Base-by-base conservation (phyloP, 37 sponge, comb jelly and placozoan species). In the Amphimedon queenslandica region DNA sequence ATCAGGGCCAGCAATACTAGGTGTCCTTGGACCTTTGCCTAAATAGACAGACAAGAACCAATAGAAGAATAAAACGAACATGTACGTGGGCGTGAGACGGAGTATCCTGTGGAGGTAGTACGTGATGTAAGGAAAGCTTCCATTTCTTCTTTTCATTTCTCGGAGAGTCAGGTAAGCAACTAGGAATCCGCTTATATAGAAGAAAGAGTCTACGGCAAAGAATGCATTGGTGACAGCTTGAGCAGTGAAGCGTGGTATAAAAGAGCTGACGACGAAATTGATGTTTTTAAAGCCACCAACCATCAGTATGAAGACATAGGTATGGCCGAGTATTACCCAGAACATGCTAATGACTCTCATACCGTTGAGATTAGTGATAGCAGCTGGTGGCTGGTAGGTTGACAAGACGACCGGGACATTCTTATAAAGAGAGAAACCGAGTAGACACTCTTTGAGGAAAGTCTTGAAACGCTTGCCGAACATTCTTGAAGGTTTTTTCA, bases 261-360 rank as follows among this genome's bases (percentile, higher is more conserved):
- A 0, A 32, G 70, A 56, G 29, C 6, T 35, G 5, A 67, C 10
- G 71, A 64, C 55, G 5, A 23, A 2, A 23, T 38, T 35, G 30
- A 58, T 1, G 57, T 81, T 71, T n/a, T 43, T 58, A 0, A 69
- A 30, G 2, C 21, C 58, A 25, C 31, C 28, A 18, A 0, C 3
- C 23, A 64, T 27, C n/a, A n/a, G n/a, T n/a, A n/a, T n/a, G 64
- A 42, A 77, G 11, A 83, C 27, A 55, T 72, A 81, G 21, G 69
- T 64, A 57, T 92, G 93, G 24, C 75, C 71, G 20, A 78, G 20
- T 38, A 92, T 87, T 0, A 92, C 88, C 93, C 93, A 92, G 51
- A 78, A 83, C 88, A 92, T 92, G 58, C 88, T 83, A 16, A 92
- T 55, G 16, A 77, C 76, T 23, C 93, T 82, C 66, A 92, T 79